These are phyloP conservation scores for Busseola fusca DNA, from an alignment of 2,888 invertebrate genomes.

Conservation along the genomic window DNA sequence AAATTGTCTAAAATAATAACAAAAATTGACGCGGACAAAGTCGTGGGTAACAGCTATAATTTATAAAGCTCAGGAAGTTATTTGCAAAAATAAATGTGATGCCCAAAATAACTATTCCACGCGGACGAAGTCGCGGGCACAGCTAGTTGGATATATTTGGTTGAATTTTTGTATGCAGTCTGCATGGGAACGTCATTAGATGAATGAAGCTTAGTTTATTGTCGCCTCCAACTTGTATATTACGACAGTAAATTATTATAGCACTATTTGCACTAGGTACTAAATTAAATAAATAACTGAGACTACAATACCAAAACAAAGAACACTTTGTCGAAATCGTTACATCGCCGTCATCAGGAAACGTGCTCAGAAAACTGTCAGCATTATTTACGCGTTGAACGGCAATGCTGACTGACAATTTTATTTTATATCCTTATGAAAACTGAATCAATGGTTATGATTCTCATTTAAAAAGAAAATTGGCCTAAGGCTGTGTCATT, in stretches of 20 bases:
- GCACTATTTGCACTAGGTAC: neutral
- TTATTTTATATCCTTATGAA: neutral
- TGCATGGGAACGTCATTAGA: too few species aligned
- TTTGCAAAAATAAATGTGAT: too few species aligned
- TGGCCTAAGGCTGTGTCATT: neutral
- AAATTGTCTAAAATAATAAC: too few species aligned
- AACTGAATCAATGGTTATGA: neutral
- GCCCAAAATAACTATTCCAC: too few species aligned
- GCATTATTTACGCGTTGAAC: neutral
- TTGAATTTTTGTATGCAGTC: too few species aligned
- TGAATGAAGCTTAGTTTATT: too few species aligned
- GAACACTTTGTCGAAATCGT: neutral
- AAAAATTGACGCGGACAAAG: too few species aligned
- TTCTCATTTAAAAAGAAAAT: slow-evolving; percentile 1
- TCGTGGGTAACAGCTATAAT: too few species aligned
- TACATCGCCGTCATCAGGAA: neutral
- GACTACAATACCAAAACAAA: neutral
- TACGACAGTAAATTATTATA: neutral
- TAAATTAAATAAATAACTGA: neutral
- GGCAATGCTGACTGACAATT: neutral
- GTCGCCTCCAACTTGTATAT: too few species aligned
- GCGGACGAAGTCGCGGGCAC: too few species aligned
- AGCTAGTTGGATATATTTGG: too few species aligned
- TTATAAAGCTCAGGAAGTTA: too few species aligned
- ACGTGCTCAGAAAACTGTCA: neutral